Evolutionary conservation across 2,113 vertebrate species (phyloP).

Genomic region (Heteronetta atricapilla): DNA sequence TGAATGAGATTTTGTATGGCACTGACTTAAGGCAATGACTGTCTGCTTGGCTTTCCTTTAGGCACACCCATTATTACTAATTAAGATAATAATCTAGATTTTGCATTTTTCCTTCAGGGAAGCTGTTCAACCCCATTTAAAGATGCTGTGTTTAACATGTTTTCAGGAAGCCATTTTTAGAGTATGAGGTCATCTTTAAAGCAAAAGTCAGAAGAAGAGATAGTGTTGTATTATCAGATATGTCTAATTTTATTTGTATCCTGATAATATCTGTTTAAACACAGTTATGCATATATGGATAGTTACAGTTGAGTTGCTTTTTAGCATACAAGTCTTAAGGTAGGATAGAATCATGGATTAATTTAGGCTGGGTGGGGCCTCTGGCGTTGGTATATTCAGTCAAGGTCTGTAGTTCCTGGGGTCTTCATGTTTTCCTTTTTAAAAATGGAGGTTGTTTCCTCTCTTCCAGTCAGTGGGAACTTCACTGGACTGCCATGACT

Average conservation of each 20-base stretch:
- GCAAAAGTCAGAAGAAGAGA: background rate
- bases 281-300: background rate
- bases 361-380: background rate
- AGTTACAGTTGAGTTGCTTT: background rate
- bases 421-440: too few species aligned
- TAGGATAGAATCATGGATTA: background rate
- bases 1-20: background rate
- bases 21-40: background rate
- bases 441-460: too few species aligned
- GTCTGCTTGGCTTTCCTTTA: background rate
- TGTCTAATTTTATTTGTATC: background rate
- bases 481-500: too few species aligned
- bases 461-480: too few species aligned
- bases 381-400: background rate
- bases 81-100: background rate
- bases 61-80: background rate
- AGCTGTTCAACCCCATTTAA: background rate
- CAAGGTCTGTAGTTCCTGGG: too few species aligned
- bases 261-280: background rate
- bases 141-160: background rate
- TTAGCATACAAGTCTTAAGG: background rate
- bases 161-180: background rate
- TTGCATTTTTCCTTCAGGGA: background rate
- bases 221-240: background rate
- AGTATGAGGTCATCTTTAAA: background rate